Evolutionary conservation across 2,113 vertebrate species (phyloP), one percentile per base, ranked within the genome.

Genomic region (Sinocyclocheilus anophthalmus): DNA sequence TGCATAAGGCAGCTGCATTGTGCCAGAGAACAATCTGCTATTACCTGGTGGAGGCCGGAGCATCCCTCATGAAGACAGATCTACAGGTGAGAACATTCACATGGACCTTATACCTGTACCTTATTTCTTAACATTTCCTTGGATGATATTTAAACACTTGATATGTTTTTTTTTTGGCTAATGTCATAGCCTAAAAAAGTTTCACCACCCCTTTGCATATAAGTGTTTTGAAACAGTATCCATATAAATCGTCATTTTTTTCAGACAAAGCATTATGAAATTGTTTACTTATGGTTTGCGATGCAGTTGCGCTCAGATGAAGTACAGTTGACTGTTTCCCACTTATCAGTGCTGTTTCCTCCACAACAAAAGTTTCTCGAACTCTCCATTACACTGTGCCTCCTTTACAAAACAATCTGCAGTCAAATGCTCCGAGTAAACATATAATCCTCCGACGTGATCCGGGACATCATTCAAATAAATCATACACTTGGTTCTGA

Each of bases 51-150:
- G 97, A 99, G 90, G 97, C 95, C 0, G 98, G 98, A 59, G 98
- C 98, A 2, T 99, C 98, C 0, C 96, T 99, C 82, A 97, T 96
- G 94, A 99, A 97, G 94, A 97, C 97, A 0, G 96, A 99, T 92
- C 94, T 96, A 89, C 97, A 97, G 97, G 98, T 99, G 92, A 81
- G 78, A 67, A 77, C 48, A 55, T 59, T 59, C 12, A 12, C n/a
- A 16, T 22, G 20, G 7, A 14, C 10, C 76, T 26, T 18, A 16
- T 1, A 53, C 30, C 20, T 78, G 16, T 22, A 5, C 4, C 0
- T 6, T 16, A 69, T 70, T 61, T 45, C n/a, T 50, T 76, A 16
- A 16, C 63, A 67, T 30, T 70, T 69, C 30, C 30, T 69, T 67
- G 12, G 63, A 67, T 22, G 57, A 59, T 59, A 3, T 22, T 59